Base-by-base conservation (phyloP, 2,797 vertebrate genomes). In the Scyliorhinus canicula region DNA sequence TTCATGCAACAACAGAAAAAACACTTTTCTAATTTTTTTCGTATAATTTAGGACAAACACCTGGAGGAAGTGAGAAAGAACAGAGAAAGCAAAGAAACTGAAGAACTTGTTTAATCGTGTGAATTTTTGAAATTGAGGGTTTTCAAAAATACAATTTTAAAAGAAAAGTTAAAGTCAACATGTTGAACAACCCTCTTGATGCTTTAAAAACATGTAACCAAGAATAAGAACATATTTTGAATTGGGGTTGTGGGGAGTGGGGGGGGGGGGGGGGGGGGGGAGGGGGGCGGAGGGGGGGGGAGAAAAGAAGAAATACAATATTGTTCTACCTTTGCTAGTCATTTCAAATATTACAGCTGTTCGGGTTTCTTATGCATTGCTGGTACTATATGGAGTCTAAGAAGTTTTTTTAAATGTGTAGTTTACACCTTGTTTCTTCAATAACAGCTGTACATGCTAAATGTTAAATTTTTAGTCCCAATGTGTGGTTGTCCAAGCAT, bases 51-150 rank as follows among this genome's bases (percentile, higher is more conserved):
- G 93, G 93, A 94, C 65, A 94, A 94, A n/a, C 93, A 94, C 67
- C 67, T 94, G 44, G 93, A 94, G 67, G 93, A 94, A 69, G 93
- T 94, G 63, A 94, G 93, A 74, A 94, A 94, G 93, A 94, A 94
- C 67, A 94, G 31, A 94, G 93, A 71, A 28, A 74, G 93, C 67
- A 94, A 71, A 55, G 93, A 94, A 74, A 74, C 67, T 21, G 67
- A 94, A 94, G 93, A 74, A 94, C 9, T 94, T 14, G 47, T 94
- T 94, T 71, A 94, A 52, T 47, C 7, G 35, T 94, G 65, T 31
- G 21, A 40, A 65, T 7, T 50, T 24, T 74, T 52, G 93, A 52
- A 94, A 71, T 47, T 94, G 91, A 93, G 63, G 60, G 93, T 74
- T 71, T 94, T 94, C 93, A 52, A 71, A 67, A 31, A 55, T 88